Evolutionary conservation across 2,888 invertebrate species (phyloP).

Genomic region (Geotrupes spiniger): DNA sequence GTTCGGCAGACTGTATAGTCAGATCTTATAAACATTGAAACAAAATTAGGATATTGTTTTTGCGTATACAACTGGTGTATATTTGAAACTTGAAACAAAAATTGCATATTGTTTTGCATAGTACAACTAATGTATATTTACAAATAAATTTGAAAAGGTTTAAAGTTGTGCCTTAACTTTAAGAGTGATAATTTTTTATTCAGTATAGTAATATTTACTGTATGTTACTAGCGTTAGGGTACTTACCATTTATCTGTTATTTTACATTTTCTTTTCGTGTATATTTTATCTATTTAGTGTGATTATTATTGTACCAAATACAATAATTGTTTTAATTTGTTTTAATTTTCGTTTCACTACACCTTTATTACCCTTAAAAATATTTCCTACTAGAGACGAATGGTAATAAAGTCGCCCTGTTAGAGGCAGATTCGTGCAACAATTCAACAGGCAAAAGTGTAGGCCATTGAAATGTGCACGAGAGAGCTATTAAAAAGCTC

Average conservation of each 20-base stretch:
- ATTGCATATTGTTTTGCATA: too few relatives aligned
- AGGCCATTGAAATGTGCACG: too few relatives aligned
- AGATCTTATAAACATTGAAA: too few relatives aligned
- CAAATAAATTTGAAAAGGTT: constrained; percentile 19
- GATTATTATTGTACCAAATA: constrained; percentile 23
- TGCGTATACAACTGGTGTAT: too few relatives aligned
- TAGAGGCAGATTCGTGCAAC: too few relatives aligned
- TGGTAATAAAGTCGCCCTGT: too few relatives aligned
- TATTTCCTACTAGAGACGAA: too few relatives aligned
- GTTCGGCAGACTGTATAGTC: too few relatives aligned
- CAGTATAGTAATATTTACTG: constrained; percentile 16
- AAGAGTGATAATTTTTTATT: constrained; percentile 27
- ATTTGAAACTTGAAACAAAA: too few relatives aligned
- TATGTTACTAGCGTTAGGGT: constrained; percentile 12
- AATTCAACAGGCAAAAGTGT: too few relatives aligned
- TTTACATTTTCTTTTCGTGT: constrained; percentile 9
- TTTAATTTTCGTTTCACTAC: neutral
- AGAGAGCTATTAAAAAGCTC: too few relatives aligned
- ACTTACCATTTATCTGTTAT: constrained; percentile 16
- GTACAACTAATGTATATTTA: constrained; percentile 17
- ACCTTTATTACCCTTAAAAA: neutral
- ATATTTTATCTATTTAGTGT: constrained; percentile 16
- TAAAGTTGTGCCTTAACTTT: constrained; percentile 29
- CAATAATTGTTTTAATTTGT: constrained; percentile 19
- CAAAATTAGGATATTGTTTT: too few relatives aligned